These are phyloP conservation scores for Morone chrysops DNA, from an alignment of 2,113 vertebrate species.

Conservation along the genomic window DNA sequence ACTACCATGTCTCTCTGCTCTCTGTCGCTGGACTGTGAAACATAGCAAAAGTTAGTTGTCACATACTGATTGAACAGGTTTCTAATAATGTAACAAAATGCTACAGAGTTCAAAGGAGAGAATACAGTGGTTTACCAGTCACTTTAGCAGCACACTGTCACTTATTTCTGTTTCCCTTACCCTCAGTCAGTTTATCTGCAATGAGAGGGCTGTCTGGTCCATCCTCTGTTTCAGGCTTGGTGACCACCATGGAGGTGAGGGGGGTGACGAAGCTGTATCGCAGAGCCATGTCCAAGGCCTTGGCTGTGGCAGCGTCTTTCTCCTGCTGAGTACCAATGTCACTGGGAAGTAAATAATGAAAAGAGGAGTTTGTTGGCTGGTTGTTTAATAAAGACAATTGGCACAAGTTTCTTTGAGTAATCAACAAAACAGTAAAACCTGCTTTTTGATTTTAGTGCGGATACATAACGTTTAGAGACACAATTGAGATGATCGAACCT, in stretches of 20 bases:
- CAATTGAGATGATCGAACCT: slow-evolving; percentile 72
- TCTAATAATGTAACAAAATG: background rate
- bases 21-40: slow-evolving; percentile 61
- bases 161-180: slow-evolving; percentile 41
- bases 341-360: slow-evolving; percentile 59
- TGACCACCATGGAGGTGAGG: slow-evolving; percentile 95
- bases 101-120: background rate
- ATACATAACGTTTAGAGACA: background rate
- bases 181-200: slow-evolving; percentile 89
- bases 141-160: slow-evolving; percentile 79
- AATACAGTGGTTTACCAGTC: slow-evolving; percentile 23
- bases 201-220: slow-evolving; percentile 70
- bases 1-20: slow-evolving; percentile 33
- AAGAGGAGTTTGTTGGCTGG: background rate
- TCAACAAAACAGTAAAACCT: background rate
- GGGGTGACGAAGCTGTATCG: slow-evolving; percentile 92
- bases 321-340: slow-evolving; percentile 75
- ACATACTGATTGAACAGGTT: background rate
- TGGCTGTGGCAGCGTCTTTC: slow-evolving; percentile 75
- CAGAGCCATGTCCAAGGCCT: slow-evolving; percentile 88
- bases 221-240: slow-evolving; percentile 83
- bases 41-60: background rate
- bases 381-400: background rate
- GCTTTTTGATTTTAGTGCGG: background rate
- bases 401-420: background rate